A percentile compares a stretch with the other conserved stretches of the same genome.
phyloP scores from a whole-genome alignment of 2,113 vertebrate species.

The Phainopepla nitens region DNA sequence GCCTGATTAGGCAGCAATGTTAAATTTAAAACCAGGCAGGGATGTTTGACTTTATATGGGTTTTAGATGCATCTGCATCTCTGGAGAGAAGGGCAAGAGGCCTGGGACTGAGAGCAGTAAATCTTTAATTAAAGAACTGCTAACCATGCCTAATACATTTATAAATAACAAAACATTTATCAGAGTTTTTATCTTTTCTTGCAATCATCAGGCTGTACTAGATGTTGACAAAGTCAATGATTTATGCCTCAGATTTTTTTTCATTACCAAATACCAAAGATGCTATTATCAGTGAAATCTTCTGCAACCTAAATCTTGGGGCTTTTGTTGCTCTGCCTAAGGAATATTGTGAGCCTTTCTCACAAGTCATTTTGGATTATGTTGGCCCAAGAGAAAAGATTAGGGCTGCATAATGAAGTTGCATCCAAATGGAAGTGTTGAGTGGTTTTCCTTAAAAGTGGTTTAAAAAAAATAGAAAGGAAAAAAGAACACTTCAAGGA shows the following conservation, averaged over 20 bases:
- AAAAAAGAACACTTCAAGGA: neutral
- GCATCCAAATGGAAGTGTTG: neutral
- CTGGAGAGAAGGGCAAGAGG: constrained; percentile 15
- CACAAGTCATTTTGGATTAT: constrained; percentile 7
- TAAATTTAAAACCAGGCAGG: constrained; percentile 39
- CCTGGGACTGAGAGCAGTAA: constrained; percentile 19
- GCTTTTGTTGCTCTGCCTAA: neutral
- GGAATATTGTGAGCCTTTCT: constrained; percentile 7
- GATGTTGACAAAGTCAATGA: constrained; percentile 30
- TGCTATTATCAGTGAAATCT: constrained; percentile 26
- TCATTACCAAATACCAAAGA: constrained; percentile 44
- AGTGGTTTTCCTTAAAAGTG: neutral
- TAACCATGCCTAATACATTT: constrained; percentile 44
- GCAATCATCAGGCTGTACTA: constrained; percentile 25
- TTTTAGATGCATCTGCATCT: neutral
- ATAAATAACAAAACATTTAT: constrained; percentile 62
- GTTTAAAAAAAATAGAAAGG: neutral
- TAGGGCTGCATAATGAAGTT: neutral
- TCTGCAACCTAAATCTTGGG: constrained; percentile 8
- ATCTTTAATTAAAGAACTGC: constrained; percentile 53
- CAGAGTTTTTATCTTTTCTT: constrained; percentile 57
- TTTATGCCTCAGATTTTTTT: constrained; percentile 40
- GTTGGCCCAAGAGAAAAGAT: neutral
- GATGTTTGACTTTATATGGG: constrained; percentile 50
- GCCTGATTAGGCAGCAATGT: neutral